Percentiles rank a stretch among this genome's conserved stretches.
Conservation (phyloP, 1,140 invertebrate genomes). For the Bathynomus jamesi region DNA sequence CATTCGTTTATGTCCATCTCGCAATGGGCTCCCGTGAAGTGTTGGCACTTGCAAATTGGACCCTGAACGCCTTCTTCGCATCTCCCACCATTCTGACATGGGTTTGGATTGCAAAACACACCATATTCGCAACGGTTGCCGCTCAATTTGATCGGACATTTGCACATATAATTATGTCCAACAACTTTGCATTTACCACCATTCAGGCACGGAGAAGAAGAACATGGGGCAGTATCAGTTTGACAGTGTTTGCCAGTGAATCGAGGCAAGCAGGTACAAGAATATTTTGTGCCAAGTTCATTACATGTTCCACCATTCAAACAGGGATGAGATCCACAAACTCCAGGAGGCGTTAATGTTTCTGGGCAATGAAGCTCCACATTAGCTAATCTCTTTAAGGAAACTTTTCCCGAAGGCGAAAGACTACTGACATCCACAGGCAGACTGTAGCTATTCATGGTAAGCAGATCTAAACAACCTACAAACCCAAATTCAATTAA, state of each 20-base stretch:
- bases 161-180: conserved; percentile 41
- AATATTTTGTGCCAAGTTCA: conserved; percentile 51
- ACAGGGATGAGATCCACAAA: conserved; percentile 80
- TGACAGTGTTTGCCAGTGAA: conserved; percentile 75
- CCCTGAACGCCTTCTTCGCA: conserved; percentile 46
- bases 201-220: conserved; percentile 77
- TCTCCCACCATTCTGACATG: conserved; percentile 48
- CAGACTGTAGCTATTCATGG: conserved; percentile 63
- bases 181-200: conserved; percentile 47
- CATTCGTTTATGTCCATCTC: conserved; percentile 44
- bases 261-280: conserved; percentile 68
- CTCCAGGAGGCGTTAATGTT: conserved; percentile 57
- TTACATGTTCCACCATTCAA: conserved; percentile 76
- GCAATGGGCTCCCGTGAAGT: conserved; percentile 42
- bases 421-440: conserved; percentile 57
- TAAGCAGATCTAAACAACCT: conserved; percentile 84
- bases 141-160: conserved; percentile 43
- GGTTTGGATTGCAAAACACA: conserved; percentile 46
- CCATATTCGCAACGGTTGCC: conserved; percentile 48
- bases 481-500: conserved; percentile 57
- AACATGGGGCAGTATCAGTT: conserved; percentile 80
- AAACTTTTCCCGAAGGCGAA: conserved; percentile 16
- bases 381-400: conserved; percentile 54
- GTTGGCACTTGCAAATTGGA: conserved; percentile 43
- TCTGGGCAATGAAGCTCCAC: conserved; percentile 67